Conservation (phyloP, 2,113 vertebrate species). For the Trematocara marginatum region DNA sequence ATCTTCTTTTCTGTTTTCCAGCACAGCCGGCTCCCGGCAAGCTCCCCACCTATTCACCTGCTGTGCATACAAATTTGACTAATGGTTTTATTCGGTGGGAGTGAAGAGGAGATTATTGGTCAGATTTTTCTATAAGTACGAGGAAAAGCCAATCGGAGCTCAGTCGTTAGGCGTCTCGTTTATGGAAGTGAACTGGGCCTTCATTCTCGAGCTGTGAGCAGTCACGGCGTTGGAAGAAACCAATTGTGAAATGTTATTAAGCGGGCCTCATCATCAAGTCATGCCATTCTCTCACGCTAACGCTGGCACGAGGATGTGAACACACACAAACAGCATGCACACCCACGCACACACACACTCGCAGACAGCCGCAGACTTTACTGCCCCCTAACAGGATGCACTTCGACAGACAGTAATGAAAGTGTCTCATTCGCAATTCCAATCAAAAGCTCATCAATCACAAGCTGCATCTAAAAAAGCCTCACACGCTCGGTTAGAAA, state of each 20-base stretch:
- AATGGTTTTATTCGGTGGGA: conserved; percentile 35
- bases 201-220: conserved; percentile 19
- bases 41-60: not conserved
- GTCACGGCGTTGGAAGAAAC: conserved; percentile 26
- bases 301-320: not conserved
- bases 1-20: not conserved
- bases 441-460: conserved; percentile 75
- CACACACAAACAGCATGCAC: not conserved
- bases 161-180: conserved; percentile 38
- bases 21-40: not conserved
- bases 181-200: conserved; percentile 32
- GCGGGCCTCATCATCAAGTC: conserved; percentile 50
- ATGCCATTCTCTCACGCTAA: conserved; percentile 5
- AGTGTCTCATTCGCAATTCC: conserved; percentile 68
- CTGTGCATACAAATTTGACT: conserved; percentile 27
- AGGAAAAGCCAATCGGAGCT: conserved; percentile 25
- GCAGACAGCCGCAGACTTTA: conserved; percentile 38
- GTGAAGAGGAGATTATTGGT: conserved; percentile 28
- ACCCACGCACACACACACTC: not conserved
- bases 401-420: conserved; percentile 72
- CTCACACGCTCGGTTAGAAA: conserved; percentile 6
- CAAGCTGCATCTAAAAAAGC: conserved; percentile 49
- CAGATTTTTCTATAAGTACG: conserved; percentile 16
- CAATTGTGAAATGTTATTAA: conserved; percentile 66
- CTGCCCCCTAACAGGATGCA: conserved; percentile 65